phyloP scores from a whole-genome alignment of 2,797 vertebrate species.

The Eremophila alpestris region DNA sequence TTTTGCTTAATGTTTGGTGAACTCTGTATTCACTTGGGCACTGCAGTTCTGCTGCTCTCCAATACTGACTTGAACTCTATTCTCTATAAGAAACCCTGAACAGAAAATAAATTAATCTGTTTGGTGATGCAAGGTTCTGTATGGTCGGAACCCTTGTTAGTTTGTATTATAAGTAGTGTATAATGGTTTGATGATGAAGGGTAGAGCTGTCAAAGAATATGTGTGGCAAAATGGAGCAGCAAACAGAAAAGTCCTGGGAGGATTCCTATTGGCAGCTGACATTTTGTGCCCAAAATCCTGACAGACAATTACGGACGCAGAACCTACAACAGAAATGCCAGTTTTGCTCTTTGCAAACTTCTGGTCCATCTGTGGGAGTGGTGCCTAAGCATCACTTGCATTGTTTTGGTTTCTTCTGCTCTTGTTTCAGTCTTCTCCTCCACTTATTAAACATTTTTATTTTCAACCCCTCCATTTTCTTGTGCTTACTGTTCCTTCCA shows the following conservation, averaged over 20 bases:
- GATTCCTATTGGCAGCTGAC: not conserved
- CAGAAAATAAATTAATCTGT: not conserved
- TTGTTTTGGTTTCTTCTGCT: not conserved
- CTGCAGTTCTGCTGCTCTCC: not conserved
- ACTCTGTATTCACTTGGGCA: not conserved
- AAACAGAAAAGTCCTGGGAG: not conserved
- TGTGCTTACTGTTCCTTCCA: not conserved
- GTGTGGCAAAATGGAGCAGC: not conserved
- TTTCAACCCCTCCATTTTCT: accelerated
- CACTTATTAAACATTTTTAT: not conserved
- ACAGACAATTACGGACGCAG: not conserved
- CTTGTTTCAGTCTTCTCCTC: not conserved
- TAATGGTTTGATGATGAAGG: not conserved
- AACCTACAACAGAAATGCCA: not conserved
- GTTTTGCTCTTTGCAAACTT: not conserved
- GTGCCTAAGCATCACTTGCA: not conserved
- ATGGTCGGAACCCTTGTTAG: not conserved
- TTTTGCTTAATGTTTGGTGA: not conserved
- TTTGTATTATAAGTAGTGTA: not conserved
- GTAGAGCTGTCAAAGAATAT: not conserved
- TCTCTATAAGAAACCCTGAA: not conserved
- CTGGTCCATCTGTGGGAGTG: not conserved
- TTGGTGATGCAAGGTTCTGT: not conserved
- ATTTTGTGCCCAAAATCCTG: not conserved
- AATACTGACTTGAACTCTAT: not conserved